Evolutionary conservation across 2,888 invertebrate genomes (phyloP), one percentile per base, ranked within the genome.

Genomic region (Ligdia adustata): DNA sequence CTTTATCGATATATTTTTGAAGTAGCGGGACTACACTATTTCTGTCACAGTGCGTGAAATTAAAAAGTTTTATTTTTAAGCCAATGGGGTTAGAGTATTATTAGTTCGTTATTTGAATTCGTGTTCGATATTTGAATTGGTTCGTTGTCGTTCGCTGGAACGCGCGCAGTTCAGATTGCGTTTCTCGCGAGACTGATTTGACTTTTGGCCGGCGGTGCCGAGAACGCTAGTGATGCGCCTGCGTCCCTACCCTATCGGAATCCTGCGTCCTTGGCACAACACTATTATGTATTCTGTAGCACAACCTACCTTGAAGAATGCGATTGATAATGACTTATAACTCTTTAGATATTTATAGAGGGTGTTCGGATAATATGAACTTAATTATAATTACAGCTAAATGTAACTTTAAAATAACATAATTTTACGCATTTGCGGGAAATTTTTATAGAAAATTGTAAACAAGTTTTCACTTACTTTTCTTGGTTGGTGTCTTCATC

Each of bases 81-180:
- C 16, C 24, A 34, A 45, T 34, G 6, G 26, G 18, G 9, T n/a
- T 14, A 37, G 14, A 13, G 35, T 35, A 37, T 39, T 35, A 4
- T 22, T 5, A 50, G 40, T 60, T 47, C 62, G 60, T 59, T 41
- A 39, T 57, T 53, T 50, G 37, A 39, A 55, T 43, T 60, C 57
- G 53, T 46, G 41, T 70, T 73, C 66, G 67, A 59, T 56, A 47
- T 57, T 62, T 43, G 47, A 55, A 55, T 61, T 16, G 42, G 44
- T 31, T 58, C 47, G 42, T 63, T 42, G 52, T 42, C 50, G 58
- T 52, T 67, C 49, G 50, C 41, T 57, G 47, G 57, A 43, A 51
- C 60, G 60, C 73, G 70, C 62, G 61, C 59, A 51, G 35, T 29
- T 39, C 48, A 46, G 6, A 41, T 37, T 42, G 44, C 35, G 54